Conservation (phyloP, 2,888 invertebrate genomes). For the Exephanes ischioxanthus region DNA sequence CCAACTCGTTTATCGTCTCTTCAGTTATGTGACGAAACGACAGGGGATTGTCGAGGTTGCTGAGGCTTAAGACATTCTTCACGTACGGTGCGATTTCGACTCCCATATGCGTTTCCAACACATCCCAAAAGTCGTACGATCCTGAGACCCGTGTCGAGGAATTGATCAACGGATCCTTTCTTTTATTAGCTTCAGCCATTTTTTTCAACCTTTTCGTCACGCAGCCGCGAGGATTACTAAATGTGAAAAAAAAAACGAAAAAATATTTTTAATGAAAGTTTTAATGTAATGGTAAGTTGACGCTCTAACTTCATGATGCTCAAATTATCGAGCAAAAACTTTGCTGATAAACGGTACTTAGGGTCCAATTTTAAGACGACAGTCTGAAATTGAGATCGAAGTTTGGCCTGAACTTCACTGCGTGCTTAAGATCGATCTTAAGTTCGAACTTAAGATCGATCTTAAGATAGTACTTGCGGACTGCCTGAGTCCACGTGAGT, state of each 20-base stretch:
- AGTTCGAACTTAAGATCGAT: too few relatives aligned
- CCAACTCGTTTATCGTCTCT: constrained; percentile 33
- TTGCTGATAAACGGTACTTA: background rate
- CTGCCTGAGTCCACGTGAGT: too few relatives aligned
- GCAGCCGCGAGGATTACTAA: background rate
- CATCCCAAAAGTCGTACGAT: background rate
- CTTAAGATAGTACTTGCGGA: too few relatives aligned
- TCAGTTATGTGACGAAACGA: constrained; percentile 44
- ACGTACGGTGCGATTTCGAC: background rate
- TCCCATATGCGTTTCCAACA: background rate
- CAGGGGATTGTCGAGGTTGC: constrained; percentile 41
- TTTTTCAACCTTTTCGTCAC: background rate
- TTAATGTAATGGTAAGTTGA: background rate
- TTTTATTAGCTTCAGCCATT: background rate
- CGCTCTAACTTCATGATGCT: background rate
- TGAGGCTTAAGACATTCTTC: constrained; percentile 51
- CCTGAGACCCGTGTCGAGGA: background rate
- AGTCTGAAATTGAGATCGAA: too few relatives aligned
- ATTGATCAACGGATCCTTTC: background rate
- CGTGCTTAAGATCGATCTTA: too few relatives aligned
- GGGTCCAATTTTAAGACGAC: too few relatives aligned
- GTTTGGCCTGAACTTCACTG: too few relatives aligned
- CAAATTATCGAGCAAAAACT: background rate
- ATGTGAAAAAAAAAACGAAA: background rate
- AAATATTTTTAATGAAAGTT: background rate